Conservation (phyloP, 2,113 vertebrate genomes). For the Pholis gunnellus region DNA sequence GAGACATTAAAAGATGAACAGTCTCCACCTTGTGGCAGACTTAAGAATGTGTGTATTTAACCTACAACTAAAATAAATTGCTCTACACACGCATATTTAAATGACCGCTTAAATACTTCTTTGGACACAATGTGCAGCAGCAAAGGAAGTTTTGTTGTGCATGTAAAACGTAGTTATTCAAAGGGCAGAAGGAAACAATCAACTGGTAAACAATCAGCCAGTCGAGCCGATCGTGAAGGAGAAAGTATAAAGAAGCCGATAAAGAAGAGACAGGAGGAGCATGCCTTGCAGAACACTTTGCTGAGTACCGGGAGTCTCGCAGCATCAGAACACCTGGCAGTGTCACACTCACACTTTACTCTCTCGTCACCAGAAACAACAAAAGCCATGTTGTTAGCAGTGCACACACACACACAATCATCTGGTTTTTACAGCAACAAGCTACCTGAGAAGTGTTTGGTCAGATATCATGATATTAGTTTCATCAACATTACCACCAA, state of each 20-base stretch:
- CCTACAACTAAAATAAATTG: not conserved
- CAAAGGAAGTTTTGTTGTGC: conserved; percentile 51
- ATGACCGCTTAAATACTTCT: not conserved
- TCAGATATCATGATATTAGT: conserved; percentile 24
- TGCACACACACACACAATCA: not conserved
- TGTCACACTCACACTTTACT: conserved; percentile 44
- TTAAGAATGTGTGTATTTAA: not conserved
- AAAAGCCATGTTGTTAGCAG: conserved; percentile 58
- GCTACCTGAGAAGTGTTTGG: conserved; percentile 48
- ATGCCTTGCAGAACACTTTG: conserved; percentile 73
- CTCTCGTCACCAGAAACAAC: conserved; percentile 34
- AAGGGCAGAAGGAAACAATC: conserved; percentile 60
- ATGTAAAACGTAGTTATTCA: conserved; percentile 70
- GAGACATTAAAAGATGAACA: not conserved
- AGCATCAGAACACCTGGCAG: conserved; percentile 77
- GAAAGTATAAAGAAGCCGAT: conserved; percentile 49
- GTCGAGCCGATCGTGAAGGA: conserved; percentile 66
- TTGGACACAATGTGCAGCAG: not conserved
- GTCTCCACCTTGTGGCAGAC: not conserved
- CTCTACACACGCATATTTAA: not conserved
- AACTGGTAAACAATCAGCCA: conserved; percentile 69
- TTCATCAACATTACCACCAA: not conserved
- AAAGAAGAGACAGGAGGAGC: conserved; percentile 65
- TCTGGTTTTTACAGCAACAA: conserved; percentile 19
- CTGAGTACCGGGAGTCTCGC: conserved; percentile 66